A percentile compares a stretch with the other conserved stretches of the same genome.
phyloP scores from a whole-genome alignment of 2,888 invertebrate genomes.

The Sisyra nigra region DNA sequence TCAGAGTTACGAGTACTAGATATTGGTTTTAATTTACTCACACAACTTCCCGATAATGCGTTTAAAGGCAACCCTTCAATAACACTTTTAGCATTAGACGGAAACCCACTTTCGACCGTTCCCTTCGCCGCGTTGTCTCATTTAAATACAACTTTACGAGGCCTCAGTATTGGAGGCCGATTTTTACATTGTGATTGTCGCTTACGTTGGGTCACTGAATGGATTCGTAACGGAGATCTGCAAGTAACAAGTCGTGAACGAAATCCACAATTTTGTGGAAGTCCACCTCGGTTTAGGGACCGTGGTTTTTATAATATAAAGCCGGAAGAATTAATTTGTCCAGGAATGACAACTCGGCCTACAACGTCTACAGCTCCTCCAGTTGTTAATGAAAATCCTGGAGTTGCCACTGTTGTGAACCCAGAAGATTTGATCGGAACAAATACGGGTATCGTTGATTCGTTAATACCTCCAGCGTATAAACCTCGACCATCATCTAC shows the following conservation, averaged over 20 bases:
- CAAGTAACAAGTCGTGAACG: slow-evolving; percentile 86
- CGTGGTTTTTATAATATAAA: slow-evolving; percentile 77
- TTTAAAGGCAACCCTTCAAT: slow-evolving; percentile 71
- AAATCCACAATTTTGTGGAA: slow-evolving; percentile 85
- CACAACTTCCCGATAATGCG: slow-evolving; percentile 61
- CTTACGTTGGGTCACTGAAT: slow-evolving; percentile 75
- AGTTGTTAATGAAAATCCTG: slow-evolving; percentile 26
- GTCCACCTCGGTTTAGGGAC: slow-evolving; percentile 62
- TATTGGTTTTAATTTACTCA: slow-evolving; percentile 81
- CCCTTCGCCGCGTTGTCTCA: slow-evolving; percentile 63
- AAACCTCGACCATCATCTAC: slow-evolving; percentile 19
- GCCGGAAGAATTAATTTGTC: slow-evolving; percentile 53
- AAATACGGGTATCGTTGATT: slow-evolving; percentile 22
- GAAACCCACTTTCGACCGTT: slow-evolving; percentile 75
- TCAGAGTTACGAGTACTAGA: slow-evolving; percentile 75
- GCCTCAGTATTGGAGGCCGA: slow-evolving; percentile 74
- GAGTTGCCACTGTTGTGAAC: slow-evolving; percentile 38
- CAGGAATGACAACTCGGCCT: slow-evolving; percentile 20
- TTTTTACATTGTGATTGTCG: slow-evolving; percentile 81
- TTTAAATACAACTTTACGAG: slow-evolving; percentile 67
- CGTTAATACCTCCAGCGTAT: slow-evolving; percentile 20
- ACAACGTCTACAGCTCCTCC: neutral
- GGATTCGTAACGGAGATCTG: slow-evolving; percentile 74
- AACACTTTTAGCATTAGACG: slow-evolving; percentile 76
- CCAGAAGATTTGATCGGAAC: slow-evolving; percentile 24